phyloP scores from a whole-genome alignment of 2,888 invertebrate species.

The Lymantria dispar region DNA sequence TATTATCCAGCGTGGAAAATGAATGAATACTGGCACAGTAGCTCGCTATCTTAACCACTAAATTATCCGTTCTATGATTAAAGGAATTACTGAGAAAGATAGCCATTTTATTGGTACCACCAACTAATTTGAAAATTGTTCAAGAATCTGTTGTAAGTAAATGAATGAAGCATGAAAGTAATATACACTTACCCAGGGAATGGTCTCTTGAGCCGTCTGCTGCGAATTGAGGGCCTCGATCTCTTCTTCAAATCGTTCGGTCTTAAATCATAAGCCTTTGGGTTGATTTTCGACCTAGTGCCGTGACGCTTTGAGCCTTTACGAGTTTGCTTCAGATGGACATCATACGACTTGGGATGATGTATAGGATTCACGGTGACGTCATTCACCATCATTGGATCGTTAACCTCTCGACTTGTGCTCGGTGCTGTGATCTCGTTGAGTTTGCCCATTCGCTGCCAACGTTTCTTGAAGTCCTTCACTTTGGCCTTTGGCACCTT shows the following conservation, averaged over 20 bases:
- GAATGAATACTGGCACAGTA: no score
- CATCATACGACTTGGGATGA: conserved; percentile 65
- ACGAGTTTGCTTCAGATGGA: conserved; percentile 44
- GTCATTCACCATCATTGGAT: conserved; percentile 58
- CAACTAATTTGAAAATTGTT: no score
- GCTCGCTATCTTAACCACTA: no score
- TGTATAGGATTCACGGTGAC: conserved; percentile 55
- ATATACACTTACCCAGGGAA: conserved; percentile 65
- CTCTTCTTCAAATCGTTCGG: conserved; percentile 61
- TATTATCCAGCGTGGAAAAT: no score
- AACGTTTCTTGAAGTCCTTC: conserved; percentile 70
- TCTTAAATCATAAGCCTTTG: conserved; percentile 39
- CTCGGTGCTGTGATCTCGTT: conserved; percentile 81
- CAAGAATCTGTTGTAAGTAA: not conserved
- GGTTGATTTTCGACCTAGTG: conserved; percentile 28
- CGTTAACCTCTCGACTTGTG: conserved; percentile 59
- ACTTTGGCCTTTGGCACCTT: conserved; percentile 73
- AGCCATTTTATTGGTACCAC: no score
- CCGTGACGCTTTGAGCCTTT: conserved; percentile 32
- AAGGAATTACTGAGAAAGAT: no score
- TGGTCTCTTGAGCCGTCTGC: conserved; percentile 60
- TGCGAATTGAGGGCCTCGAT: conserved; percentile 45
- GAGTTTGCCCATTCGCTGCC: conserved; percentile 73
- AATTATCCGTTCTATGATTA: no score
- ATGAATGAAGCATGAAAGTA: no score